These are phyloP conservation scores for Lasius platythorax DNA, from an alignment of 2,888 invertebrate genomes.

Conservation along the genomic window DNA sequence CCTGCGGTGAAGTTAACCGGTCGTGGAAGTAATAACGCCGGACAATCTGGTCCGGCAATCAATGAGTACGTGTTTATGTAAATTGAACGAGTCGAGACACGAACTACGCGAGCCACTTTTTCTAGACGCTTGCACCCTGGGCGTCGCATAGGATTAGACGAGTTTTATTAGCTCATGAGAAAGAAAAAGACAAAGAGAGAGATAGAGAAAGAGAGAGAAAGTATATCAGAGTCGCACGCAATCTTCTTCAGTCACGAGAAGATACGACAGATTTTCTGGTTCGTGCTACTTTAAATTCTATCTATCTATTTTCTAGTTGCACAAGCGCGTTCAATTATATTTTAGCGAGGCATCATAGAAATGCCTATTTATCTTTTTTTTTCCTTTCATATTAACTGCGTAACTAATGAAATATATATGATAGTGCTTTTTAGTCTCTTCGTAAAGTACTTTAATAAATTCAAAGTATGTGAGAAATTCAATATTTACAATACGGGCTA, in stretches of 20 bases:
- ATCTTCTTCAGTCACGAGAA: slow-evolving; percentile 32
- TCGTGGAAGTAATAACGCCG: slow-evolving; percentile 80
- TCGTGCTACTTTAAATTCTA: background rate
- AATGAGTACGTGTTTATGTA: slow-evolving; percentile 84
- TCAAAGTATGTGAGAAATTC: slow-evolving; percentile 1
- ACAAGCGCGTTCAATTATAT: background rate
- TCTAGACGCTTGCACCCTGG: slow-evolving; percentile 65
- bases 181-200: slow-evolving; percentile 55
- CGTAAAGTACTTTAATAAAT: background rate
- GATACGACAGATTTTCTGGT: slow-evolving; percentile 56
- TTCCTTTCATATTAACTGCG: background rate
- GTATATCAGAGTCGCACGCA: slow-evolving; percentile 57
- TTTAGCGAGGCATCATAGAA: background rate
- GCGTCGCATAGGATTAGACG: slow-evolving; percentile 59
- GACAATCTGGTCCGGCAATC: slow-evolving; percentile 82
- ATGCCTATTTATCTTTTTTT: background rate
- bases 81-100: slow-evolving; percentile 81
- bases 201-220: background rate
- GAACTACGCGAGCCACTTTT: slow-evolving; percentile 79
- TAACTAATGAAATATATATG: background rate
- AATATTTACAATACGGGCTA: slow-evolving; percentile 1
- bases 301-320: background rate
- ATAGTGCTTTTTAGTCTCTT: background rate
- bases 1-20: slow-evolving; percentile 75
- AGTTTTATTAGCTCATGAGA: slow-evolving; percentile 73